These are phyloP conservation scores for Diarsia rubi DNA, from an alignment of 2,888 invertebrate genomes.

Conservation along the genomic window DNA sequence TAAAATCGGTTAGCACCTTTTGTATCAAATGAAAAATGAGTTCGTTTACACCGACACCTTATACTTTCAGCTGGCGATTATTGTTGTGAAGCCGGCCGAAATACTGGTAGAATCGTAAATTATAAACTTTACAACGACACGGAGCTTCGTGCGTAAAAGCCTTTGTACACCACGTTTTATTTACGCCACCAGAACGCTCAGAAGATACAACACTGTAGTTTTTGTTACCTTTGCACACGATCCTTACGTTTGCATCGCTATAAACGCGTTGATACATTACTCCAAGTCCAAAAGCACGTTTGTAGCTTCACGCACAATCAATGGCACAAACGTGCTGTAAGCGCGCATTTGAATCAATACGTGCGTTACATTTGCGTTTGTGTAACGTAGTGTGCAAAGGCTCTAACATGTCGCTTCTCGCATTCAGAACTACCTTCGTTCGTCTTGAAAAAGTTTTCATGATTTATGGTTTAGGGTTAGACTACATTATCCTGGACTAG, in stretches of 20 bases:
- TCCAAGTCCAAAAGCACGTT: too few relatives aligned
- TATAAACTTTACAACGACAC: slow-evolving; percentile 40
- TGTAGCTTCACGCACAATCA: too few relatives aligned
- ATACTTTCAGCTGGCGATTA: background rate
- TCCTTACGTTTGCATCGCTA: background rate
- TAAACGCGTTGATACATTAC: background rate
- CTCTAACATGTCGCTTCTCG: background rate
- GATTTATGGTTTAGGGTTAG: slow-evolving; percentile 30
- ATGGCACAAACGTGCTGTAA: too few relatives aligned
- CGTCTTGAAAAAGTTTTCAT: slow-evolving; percentile 11
- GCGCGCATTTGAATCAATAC: too few relatives aligned
- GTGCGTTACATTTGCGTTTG: too few relatives aligned
- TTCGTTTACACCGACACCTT: slow-evolving; percentile 15
- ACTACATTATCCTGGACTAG: background rate
- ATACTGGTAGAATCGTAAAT: slow-evolving; percentile 51
- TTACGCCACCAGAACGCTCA: background rate
- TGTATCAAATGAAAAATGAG: slow-evolving; percentile 47
- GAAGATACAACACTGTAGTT: too few relatives aligned
- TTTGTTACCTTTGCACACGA: background rate
- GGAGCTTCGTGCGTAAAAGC: background rate
- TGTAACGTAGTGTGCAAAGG: too few relatives aligned
- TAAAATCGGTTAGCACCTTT: slow-evolving; percentile 2
- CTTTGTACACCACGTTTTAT: too few relatives aligned
- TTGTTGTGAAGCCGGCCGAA: background rate
- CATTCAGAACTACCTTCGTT: slow-evolving; percentile 1